Conservation (phyloP, 1,140 invertebrate species). For the Trypoxylus dichotomus region DNA sequence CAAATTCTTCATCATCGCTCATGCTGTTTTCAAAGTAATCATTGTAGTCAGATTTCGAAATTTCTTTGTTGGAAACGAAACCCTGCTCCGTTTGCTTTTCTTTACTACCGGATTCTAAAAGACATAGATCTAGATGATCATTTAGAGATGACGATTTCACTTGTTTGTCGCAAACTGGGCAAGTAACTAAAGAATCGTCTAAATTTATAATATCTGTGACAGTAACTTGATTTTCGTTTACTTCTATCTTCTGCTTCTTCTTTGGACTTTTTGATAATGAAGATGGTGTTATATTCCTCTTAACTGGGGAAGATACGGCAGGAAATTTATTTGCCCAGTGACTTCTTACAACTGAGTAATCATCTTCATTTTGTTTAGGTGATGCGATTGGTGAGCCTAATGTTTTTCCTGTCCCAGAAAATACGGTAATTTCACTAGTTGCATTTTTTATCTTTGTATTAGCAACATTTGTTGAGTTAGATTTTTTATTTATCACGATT, state of each 20-base stretch:
- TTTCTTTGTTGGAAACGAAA: slow-evolving; percentile 47
- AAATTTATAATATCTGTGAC: slow-evolving; percentile 32
- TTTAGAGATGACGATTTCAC: slow-evolving; percentile 55
- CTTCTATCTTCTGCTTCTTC: slow-evolving; percentile 28
- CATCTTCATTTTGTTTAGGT: neutral
- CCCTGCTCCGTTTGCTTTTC: slow-evolving; percentile 41
- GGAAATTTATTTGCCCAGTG: slow-evolving; percentile 58
- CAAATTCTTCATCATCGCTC: slow-evolving; percentile 30
- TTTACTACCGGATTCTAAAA: slow-evolving; percentile 43
- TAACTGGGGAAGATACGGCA: neutral
- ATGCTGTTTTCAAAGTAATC: slow-evolving; percentile 48
- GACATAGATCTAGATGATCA: slow-evolving; percentile 65
- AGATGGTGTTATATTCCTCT: slow-evolving; percentile 5
- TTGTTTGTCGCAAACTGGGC: slow-evolving; percentile 64
- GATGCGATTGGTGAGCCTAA: neutral
- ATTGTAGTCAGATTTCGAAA: slow-evolving; percentile 49
- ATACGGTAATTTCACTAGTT: slow-evolving; percentile 35
- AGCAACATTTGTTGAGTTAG: neutral
- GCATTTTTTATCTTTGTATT: slow-evolving; percentile 42
- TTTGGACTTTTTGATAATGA: slow-evolving; percentile 25
- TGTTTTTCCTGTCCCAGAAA: neutral
- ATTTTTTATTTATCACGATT: slow-evolving; percentile 50
- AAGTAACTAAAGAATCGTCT: slow-evolving; percentile 46
- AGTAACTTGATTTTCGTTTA: slow-evolving; percentile 35
- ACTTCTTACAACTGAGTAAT: slow-evolving; percentile 54